Evolutionary conservation across 2,113 vertebrate genomes (phyloP), one percentile per base, ranked within the genome.

Genomic region (Percina caprodes): DNA sequence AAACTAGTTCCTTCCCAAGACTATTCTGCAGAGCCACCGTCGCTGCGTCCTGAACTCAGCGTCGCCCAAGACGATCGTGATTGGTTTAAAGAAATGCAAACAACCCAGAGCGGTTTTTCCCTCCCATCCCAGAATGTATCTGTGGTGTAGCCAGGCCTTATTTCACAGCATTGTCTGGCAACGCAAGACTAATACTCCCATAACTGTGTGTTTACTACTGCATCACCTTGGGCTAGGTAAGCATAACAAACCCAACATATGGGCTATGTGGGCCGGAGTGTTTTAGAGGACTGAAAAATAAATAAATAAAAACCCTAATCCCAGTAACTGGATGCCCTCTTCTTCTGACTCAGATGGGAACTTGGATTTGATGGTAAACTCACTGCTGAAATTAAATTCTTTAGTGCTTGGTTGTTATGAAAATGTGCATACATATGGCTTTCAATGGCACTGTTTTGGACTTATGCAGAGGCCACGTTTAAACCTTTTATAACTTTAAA

Each of bases 221-320:
- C 39, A 58, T 82, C n/a, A 72, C 49, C 65, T 65, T n/a, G 55
- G 65, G 69, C 75, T 14, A 5, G 21, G 51, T 75, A 59, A 79
- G 67, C 56, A 42, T 23, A 58, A 52, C 30, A 54, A 52, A 67
- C 16, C 46, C 62, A 56, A 71, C 71, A 88, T 91, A 39, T 62
- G 74, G 74, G 65, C 46, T 39, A 71, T 87, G 68, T 81, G 77
- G 73, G 74, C 26, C 33, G 48, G 24, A 62, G 18, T 12, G 13
- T 23, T 49, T 51, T 5, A 55, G n/a, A 67, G 59, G 4, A 60
- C 13, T 26, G 14, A 72, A n/a, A 46, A 46, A 59, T n/a, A 65
- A 0, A 9, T n/a, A 9, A 45, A 65, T n/a, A 49, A 68, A 51
- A 18, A 0, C 5, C 9, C 13, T 52, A 3, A 42, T 61, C 5